A percentile compares a stretch with the other conserved stretches of the same genome.
These are phyloP conservation scores for Stegostoma tigrinum DNA, from an alignment of 2,113 vertebrate species.

Conservation along the genomic window DNA sequence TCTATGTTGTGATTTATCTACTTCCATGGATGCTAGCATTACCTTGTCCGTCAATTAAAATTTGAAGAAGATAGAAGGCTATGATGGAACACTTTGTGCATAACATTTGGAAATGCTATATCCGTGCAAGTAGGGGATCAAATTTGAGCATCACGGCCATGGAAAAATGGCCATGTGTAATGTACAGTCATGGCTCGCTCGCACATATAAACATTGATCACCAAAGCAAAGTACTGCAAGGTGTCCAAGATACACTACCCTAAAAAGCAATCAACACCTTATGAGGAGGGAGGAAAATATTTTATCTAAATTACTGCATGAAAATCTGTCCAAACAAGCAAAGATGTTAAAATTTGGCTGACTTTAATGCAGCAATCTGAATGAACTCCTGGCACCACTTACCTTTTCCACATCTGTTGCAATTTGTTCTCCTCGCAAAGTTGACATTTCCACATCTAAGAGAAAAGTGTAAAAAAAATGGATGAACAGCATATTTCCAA, in stretches of 20 bases:
- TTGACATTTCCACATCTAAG: conserved; percentile 91
- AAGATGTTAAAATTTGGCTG: not conserved
- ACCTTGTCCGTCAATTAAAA: not conserved
- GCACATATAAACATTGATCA: not conserved
- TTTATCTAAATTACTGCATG: not conserved
- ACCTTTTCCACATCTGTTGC: conserved; percentile 90
- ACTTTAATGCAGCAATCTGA: not conserved
- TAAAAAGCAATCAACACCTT: not conserved
- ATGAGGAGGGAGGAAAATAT: not conserved
- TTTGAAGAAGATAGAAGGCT: not conserved
- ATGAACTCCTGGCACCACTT: conserved; percentile 40
- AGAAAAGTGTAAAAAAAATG: not conserved
- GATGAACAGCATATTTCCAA: not conserved
- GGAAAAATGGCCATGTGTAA: not conserved
- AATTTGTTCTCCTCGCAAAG: conserved; percentile 92
- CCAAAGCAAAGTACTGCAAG: not conserved
- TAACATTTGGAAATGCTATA: not conserved
- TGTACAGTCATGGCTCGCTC: not conserved
- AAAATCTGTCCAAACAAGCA: not conserved
- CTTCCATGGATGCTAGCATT: not conserved
- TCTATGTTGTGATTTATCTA: not conserved
- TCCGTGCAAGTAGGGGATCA: not conserved
- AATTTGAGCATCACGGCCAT: not conserved
- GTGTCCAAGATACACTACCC: not conserved
- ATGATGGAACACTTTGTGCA: not conserved